Base-by-base conservation (phyloP, 2,888 invertebrate genomes). In the Halocaridina rubra region DNA sequence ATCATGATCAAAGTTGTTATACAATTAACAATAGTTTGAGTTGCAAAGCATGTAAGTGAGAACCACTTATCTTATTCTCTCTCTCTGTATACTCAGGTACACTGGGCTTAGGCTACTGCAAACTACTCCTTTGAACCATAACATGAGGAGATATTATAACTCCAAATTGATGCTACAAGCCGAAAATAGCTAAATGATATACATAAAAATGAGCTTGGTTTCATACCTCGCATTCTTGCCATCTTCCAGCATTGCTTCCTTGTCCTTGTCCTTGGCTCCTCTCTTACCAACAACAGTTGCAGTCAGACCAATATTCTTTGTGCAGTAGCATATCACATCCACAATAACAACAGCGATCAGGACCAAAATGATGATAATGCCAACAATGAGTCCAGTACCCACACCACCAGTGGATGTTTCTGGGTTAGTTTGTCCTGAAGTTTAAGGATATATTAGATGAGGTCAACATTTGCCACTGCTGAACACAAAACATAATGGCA, bases 241-340 rank as follows among this genome's bases (percentile, higher is more conserved):
- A 8, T 87, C 85, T 33, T 87, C 79, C 0, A 87, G 61, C 87
- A 87, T 87, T 8, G 85, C 85, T 72, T 85, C 87, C 27, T 87
- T 87, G 67, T 87, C 87, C 67, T 87, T 87, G n/a, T 85, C 85
- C 64, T 82, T 87, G 30, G 30, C 29, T 4, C 76, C 80, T 7
- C 67, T 39, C 76, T 85, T 85, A 16, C 82, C 67, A 24, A 77
- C 64, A 10, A 87, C 39, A 30, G 61, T 24, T 3, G 87, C 87
- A n/a, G 77, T 87, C 46, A 85, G 64, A 8, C 87, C 87, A 16
- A 59, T 61, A 32, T 81, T 86, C n/a, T 72, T 71, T 22, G 78
- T 78, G 53, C 27, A 81, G 67, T 32, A 86, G 39, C 80, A 81
- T 1, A 61, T 39, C 61, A 78, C 77, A 19, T 86, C 85, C 27